phyloP scores from a whole-genome alignment of 2,797 vertebrate genomes.

The Mormyrops attenuatus region DNA sequence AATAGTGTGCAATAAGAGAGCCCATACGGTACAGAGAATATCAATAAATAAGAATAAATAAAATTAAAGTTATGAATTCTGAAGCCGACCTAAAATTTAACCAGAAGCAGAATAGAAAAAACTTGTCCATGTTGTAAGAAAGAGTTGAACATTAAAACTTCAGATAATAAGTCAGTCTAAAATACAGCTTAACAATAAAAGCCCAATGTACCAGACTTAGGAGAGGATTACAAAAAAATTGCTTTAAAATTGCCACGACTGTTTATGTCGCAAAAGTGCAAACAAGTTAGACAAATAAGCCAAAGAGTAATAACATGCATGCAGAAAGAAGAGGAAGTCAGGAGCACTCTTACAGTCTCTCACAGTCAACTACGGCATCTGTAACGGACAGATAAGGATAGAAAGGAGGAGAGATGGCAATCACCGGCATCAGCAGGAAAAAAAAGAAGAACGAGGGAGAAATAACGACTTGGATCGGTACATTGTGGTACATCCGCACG shows the following conservation, averaged over 20 bases:
- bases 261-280: background rate
- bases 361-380: constrained; percentile 54
- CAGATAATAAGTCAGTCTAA: background rate
- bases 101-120: background rate
- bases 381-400: constrained; percentile 34
- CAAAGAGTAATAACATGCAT: constrained; percentile 30
- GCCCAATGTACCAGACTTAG: background rate
- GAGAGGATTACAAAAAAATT: background rate
- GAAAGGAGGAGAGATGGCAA: constrained; percentile 29
- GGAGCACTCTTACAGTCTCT: constrained; percentile 52
- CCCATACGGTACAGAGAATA: background rate
- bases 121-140: background rate
- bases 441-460: background rate
- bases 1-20: background rate
- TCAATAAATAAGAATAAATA: background rate
- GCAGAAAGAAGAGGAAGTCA: constrained; percentile 42
- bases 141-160: background rate
- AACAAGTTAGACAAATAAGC: background rate
- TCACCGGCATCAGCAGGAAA: constrained; percentile 10
- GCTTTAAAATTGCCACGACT: background rate
- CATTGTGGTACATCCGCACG: background rate
- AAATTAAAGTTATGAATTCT: background rate
- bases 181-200: background rate
- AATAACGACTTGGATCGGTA: background rate
- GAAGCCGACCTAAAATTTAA: background rate